phyloP scores from a whole-genome alignment of 2,888 invertebrate genomes.

The Alitta virens region DNA sequence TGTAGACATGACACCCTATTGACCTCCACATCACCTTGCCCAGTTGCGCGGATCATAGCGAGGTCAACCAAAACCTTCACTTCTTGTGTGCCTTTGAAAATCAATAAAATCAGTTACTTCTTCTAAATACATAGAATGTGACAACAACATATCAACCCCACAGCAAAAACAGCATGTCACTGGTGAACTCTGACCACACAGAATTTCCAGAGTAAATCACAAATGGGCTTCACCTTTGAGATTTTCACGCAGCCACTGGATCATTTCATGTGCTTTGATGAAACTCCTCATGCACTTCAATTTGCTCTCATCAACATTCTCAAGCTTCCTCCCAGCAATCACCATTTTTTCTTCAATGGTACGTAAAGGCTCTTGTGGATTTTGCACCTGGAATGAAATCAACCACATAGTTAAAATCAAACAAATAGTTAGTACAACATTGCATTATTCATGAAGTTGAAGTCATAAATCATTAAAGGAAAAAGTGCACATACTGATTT shows the following conservation, averaged over 20 bases:
- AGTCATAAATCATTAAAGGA: no score
- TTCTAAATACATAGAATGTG: no score
- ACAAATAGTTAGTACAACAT: neutral
- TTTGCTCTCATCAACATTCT: neutral
- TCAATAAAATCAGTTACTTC: no score
- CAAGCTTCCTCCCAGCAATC: neutral
- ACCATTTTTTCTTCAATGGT: neutral
- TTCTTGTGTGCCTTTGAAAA: conserved; percentile 27
- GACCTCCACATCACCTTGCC: conserved; percentile 42
- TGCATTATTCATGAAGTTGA: no score
- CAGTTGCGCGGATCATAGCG: conserved; percentile 40
- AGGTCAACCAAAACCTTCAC: conserved; percentile 39
- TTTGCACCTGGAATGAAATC: neutral
- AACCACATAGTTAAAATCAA: neutral
- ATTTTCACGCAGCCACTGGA: neutral
- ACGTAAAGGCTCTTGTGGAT: neutral
- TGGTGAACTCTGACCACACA: no score
- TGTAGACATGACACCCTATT: conserved; percentile 43
- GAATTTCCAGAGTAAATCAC: no score
- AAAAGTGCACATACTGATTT: no score
- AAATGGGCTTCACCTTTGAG: no score
- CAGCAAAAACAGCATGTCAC: no score
- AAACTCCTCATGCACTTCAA: neutral
- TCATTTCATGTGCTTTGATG: neutral
- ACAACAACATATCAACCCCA: no score